phyloP scores from a whole-genome alignment of 2,797 vertebrate genomes.

The Eutrigla gurnardus region DNA sequence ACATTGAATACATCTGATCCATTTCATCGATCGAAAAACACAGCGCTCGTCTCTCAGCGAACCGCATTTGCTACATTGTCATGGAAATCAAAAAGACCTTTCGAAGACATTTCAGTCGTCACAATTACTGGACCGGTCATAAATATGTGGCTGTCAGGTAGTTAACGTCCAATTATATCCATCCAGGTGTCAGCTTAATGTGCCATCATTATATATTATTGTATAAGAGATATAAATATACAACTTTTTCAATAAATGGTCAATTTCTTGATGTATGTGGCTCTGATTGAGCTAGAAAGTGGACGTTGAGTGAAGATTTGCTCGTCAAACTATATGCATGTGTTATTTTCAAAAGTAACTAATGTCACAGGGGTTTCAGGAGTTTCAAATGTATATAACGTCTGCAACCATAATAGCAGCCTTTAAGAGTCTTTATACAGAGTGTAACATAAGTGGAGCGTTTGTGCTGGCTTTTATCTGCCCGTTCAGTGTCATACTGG shows the following conservation, averaged over 20 bases:
- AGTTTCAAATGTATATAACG: slow-evolving; percentile 41
- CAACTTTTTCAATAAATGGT: not conserved
- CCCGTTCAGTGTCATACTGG: slow-evolving; percentile 48
- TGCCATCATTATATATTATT: not conserved
- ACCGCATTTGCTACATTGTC: not conserved
- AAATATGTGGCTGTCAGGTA: not conserved
- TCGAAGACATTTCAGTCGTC: not conserved
- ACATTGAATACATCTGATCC: not conserved
- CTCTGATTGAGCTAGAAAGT: not conserved
- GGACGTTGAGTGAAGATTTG: not conserved
- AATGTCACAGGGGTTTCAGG: slow-evolving; percentile 29
- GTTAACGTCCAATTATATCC: not conserved
- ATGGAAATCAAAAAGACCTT: not conserved
- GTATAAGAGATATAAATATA: not conserved
- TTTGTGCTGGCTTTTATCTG: slow-evolving; percentile 52
- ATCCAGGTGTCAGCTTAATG: not conserved
- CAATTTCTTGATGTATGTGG: not conserved
- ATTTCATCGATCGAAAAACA: not conserved
- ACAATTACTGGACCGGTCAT: not conserved
- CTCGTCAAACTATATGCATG: not conserved
- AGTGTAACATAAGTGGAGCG: slow-evolving; percentile 59
- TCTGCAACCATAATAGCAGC: slow-evolving; percentile 30
- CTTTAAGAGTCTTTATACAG: slow-evolving; percentile 26
- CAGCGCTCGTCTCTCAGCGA: too few species aligned
- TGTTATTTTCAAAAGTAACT: slow-evolving; percentile 3